Percentiles rank a stretch among this genome's conserved stretches.
These are phyloP conservation scores for Drosophila cardini DNA, from an alignment of 1,140 invertebrate species.

Conservation along the genomic window DNA sequence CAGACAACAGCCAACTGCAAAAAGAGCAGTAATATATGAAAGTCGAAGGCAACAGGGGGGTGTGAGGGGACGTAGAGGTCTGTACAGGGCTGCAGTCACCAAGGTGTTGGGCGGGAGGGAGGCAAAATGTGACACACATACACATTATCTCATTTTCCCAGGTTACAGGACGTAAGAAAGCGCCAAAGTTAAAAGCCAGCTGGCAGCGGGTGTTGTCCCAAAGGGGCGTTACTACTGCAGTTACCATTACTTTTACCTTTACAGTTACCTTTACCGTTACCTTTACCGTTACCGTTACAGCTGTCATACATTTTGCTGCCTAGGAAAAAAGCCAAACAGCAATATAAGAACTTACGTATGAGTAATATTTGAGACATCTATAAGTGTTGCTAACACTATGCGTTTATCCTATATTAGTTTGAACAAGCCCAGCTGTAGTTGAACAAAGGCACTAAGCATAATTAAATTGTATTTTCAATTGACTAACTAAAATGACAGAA, in stretches of 20 bases:
- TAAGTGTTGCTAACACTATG: conserved; percentile 59
- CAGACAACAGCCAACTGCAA: conserved; percentile 43
- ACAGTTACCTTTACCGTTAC: conserved; percentile 6
- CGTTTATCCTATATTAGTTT: conserved; percentile 34
- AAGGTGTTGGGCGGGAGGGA: background rate
- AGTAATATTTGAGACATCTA: conserved; percentile 48
- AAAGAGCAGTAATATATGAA: conserved; percentile 25
- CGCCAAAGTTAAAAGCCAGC: conserved; percentile 77
- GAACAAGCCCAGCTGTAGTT: background rate
- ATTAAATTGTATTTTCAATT: conserved; percentile 56
- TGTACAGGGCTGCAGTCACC: background rate
- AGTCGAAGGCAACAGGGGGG: background rate
- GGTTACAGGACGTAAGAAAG: conserved; percentile 72
- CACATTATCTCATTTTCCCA: conserved; percentile 82
- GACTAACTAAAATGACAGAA: conserved; percentile 13
- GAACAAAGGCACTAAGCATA: conserved; percentile 56
- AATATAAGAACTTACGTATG: conserved; percentile 48
- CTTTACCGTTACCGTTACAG: conserved; percentile 7
- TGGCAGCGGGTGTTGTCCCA: conserved; percentile 15
- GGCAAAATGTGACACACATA: conserved; percentile 79
- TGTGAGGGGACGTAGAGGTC: too few species aligned
- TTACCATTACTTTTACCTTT: conserved; percentile 12
- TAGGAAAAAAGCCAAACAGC: conserved; percentile 25
- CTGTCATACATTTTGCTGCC: conserved; percentile 59
- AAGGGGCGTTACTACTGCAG: conserved; percentile 44